Evolutionary conservation across 1,140 invertebrate species (phyloP).

Genomic region (Trichomalopsis sarcophagae): DNA sequence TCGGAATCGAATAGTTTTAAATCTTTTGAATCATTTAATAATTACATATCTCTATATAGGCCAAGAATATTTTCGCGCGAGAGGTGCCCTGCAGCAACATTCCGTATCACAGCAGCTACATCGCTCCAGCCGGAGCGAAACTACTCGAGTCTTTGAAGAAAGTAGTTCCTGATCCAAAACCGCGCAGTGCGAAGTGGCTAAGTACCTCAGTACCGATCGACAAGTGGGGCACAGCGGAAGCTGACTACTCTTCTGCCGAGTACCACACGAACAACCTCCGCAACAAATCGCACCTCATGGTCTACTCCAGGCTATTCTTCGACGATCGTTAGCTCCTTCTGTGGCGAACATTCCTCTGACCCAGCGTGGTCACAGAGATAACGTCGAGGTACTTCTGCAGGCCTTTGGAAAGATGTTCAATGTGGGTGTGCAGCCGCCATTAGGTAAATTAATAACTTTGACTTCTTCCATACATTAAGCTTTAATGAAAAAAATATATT

Average conservation of each 20-base stretch:
- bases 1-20: no score
- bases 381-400: constrained; percentile 82
- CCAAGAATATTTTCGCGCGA: constrained; percentile 85
- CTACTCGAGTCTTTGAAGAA: constrained; percentile 83
- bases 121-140: constrained; percentile 79
- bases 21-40: no score
- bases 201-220: constrained; percentile 88
- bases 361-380: constrained; percentile 83
- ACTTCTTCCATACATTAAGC: no score
- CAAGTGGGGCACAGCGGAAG: constrained; percentile 83
- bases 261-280: constrained; percentile 96
- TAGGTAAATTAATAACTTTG: constrained; percentile 22
- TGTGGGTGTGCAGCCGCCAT: constrained; percentile 79
- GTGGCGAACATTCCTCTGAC: constrained; percentile 87
- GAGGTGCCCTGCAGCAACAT: constrained; percentile 82
- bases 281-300: constrained; percentile 89
- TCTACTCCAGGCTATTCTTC: constrained; percentile 80
- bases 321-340: constrained; percentile 75
- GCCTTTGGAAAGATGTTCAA: constrained; percentile 84
- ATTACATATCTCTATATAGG: constrained; percentile 70
- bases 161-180: constrained; percentile 82
- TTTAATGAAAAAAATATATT: no score
- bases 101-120: constrained; percentile 84
- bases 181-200: constrained; percentile 87
- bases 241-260: constrained; percentile 86